Base-by-base conservation (phyloP, 1,140 invertebrate species). In the Drosophila prosaltans region DNA sequence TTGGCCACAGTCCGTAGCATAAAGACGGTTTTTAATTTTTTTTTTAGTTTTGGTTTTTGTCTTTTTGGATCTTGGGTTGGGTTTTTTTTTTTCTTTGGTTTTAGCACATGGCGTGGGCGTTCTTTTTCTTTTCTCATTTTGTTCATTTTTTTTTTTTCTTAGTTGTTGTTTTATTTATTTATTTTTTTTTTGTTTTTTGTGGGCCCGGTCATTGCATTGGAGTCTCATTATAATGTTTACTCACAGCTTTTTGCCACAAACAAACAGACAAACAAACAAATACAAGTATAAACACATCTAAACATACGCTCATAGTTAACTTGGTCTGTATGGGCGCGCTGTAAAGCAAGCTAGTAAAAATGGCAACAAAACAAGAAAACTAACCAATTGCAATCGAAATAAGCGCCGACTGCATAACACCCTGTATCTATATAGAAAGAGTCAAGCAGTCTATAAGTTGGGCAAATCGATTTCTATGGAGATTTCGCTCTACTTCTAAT, bases 101-200 rank as follows among this genome's bases (percentile, higher is more conserved):
- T 45, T 67, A 71, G 58, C 80, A 77, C 62, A 88, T 65, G 65
- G 73, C 51, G 83, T 89, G 80, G 83, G 83, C 83, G 83, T 78
- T 70, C 74, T 69, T 77, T 65, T 54, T 24, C 57, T 36, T 58
- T 45, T 11, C 51, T 24, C 41, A 24, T 16, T 16, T 28, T 36
- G 16, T 16, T 59, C 21, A 32, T n/a, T 16, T 32, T 10, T 39
- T 26, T 66, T 68, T 68, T 72, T 70, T 65, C 32, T 36, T 6
- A 16, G 32, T 7, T 36, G 32, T 36, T 36, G 28, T 30, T 16
- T 16, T 16, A 16, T 16, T 16, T 16, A 16, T 16, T 16, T 16
- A 16, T 30, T 30, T 30, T 39, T 16, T 40, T 60, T 60, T 28
- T 24, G 57, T 74, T 68, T 71, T 70, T 65, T 76, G 68, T 81